Conservation (phyloP, 2,888 invertebrate species). For the Ornithoptera priamus region DNA sequence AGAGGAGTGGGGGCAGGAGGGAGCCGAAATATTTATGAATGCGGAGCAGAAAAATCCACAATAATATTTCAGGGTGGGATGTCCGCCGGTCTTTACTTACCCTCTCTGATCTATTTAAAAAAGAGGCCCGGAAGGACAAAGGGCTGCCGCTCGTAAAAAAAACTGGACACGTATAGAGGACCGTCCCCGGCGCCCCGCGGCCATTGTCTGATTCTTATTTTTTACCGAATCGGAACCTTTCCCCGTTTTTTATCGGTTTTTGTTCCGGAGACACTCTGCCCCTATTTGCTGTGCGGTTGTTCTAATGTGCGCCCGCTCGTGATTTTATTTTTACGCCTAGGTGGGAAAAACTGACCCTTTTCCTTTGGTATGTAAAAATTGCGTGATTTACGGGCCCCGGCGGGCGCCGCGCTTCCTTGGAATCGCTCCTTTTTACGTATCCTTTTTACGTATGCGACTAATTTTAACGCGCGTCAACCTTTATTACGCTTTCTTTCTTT, state of each 20-base stretch:
- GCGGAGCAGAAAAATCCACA: slow-evolving; percentile 79
- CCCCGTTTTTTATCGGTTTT: slow-evolving; percentile 77
- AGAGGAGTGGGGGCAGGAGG: slow-evolving; percentile 45
- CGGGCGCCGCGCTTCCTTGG: slow-evolving; percentile 44
- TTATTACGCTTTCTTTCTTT: slow-evolving; percentile 29
- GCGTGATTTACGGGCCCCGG: slow-evolving; percentile 53
- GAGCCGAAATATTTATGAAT: slow-evolving; percentile 78
- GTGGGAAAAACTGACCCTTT: slow-evolving; percentile 60
- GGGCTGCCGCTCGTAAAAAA: slow-evolving; percentile 72
- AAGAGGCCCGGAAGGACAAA: slow-evolving; percentile 79
- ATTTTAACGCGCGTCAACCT: slow-evolving; percentile 26
- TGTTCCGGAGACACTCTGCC: slow-evolving; percentile 74
- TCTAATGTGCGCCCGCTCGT: slow-evolving; percentile 76
- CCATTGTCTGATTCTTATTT: slow-evolving; percentile 80
- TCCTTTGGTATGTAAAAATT: slow-evolving; percentile 59
- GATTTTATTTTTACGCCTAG: slow-evolving; percentile 66
- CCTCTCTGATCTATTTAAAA: slow-evolving; percentile 79
- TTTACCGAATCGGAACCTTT: slow-evolving; percentile 78
- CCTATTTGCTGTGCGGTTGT: slow-evolving; percentile 65
- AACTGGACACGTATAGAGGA: slow-evolving; percentile 76
- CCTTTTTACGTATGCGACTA: slow-evolving; percentile 26
- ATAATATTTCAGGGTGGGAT: slow-evolving; percentile 77
- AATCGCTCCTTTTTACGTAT: slow-evolving; percentile 32
- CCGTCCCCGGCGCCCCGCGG: slow-evolving; percentile 58
- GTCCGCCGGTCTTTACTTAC: slow-evolving; percentile 73